Percentiles rank a stretch among this genome's conserved stretches.
Conservation (phyloP, 2,113 vertebrate species). For the Okapia johnstoni region DNA sequence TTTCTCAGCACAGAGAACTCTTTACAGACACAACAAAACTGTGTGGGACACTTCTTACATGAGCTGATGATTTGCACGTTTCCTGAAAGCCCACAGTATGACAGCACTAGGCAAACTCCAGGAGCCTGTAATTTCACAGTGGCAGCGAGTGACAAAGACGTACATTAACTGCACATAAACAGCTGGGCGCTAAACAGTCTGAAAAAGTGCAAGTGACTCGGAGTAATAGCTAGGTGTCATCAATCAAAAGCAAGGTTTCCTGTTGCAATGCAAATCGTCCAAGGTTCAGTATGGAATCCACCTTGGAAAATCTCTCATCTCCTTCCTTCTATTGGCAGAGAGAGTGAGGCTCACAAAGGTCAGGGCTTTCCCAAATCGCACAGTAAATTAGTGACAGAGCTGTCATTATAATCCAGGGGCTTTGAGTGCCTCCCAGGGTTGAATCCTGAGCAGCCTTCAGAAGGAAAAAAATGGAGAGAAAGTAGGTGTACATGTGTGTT, state of each 20-base stretch:
- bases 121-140: neutral
- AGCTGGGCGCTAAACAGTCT: neutral
- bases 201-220: neutral
- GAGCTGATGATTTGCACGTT: neutral
- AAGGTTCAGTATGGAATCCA: neutral
- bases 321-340: neutral
- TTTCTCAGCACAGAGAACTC: neutral
- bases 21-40: neutral
- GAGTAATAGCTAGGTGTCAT: neutral
- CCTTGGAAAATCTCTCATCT: neutral
- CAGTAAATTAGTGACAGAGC: neutral
- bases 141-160: neutral
- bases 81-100: neutral
- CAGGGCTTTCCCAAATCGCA: neutral
- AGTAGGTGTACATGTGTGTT: fast-evolving
- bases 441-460: neutral
- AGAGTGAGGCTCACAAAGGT: neutral
- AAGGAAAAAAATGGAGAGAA: neutral
- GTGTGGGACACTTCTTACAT: neutral
- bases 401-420: neutral
- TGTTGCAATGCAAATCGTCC: neutral
- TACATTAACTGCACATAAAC: neutral
- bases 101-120: neutral
- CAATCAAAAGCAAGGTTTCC: neutral
- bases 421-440: neutral